Conservation (phyloP, 2,888 invertebrate genomes). For the Apodemia zela region DNA sequence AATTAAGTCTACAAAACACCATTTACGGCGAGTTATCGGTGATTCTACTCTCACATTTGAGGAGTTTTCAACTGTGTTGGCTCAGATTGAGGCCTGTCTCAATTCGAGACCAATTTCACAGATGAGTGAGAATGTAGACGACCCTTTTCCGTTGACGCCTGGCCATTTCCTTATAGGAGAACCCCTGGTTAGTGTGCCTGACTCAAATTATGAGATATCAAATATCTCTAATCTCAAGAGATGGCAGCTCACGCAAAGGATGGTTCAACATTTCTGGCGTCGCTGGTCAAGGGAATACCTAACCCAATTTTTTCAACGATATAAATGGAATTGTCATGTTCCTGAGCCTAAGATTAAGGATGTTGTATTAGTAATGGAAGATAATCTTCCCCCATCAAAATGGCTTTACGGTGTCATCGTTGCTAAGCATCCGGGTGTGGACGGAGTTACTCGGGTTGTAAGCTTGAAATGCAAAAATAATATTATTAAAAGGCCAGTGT, state of each 20-base stretch:
- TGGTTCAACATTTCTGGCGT: conserved; percentile 12
- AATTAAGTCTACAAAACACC: no score
- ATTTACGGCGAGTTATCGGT: no score
- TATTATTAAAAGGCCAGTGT: conserved; percentile 20
- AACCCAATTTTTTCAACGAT: neutral
- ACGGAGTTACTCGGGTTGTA: conserved; percentile 21
- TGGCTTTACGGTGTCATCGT: conserved; percentile 24
- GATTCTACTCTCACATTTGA: no score
- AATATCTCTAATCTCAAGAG: neutral
- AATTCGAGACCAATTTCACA: neutral
- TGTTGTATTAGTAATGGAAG: conserved; percentile 20
- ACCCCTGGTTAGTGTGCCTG: conserved; percentile 25
- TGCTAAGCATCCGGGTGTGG: conserved; percentile 24
- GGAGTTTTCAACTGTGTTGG: neutral
- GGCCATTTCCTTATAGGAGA: conserved; percentile 26
- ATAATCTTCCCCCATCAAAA: conserved; percentile 24
- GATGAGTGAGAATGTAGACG: neutral
- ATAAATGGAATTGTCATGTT: neutral
- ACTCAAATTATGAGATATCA: neutral
- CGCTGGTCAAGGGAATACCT: conserved; percentile 14
- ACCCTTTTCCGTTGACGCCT: conserved; percentile 23
- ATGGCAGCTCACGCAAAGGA: conserved; percentile 13
- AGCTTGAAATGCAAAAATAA: conserved; percentile 18
- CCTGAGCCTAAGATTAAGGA: conserved; percentile 10
- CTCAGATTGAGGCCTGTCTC: conserved; percentile 5